Evolutionary conservation across 2,888 invertebrate species (phyloP).

Genomic region (Prosopocoilus inquinatus): DNA sequence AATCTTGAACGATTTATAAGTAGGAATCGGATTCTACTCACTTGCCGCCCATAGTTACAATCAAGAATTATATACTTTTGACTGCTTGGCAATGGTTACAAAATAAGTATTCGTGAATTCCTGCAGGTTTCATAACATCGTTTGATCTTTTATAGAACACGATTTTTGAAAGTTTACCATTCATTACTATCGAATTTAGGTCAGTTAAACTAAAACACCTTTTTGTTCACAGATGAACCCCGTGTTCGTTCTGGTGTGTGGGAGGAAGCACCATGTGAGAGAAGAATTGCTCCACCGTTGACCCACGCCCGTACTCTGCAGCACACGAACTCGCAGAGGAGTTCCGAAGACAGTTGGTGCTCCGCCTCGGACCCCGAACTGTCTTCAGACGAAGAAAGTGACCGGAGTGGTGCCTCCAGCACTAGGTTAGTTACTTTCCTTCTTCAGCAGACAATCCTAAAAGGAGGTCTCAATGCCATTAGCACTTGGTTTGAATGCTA

Average conservation of each 20-base stretch:
- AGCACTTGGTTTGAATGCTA: conserved; percentile 12
- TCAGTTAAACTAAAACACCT: neutral
- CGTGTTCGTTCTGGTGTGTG: conserved; percentile 73
- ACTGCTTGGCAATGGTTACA: too few species aligned
- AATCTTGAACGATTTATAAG: too few species aligned
- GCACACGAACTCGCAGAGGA: conserved; percentile 47
- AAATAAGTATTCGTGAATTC: too few species aligned
- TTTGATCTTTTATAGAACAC: too few species aligned
- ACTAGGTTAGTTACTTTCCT: conserved; percentile 47
- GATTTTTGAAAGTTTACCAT: too few species aligned
- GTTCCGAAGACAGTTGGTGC: conserved; percentile 66
- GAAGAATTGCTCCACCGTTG: conserved; percentile 52
- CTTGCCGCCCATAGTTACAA: too few species aligned
- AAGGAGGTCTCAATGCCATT: conserved; percentile 13
- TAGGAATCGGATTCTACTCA: too few species aligned
- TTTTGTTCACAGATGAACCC: conserved; percentile 68
- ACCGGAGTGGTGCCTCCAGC: conserved; percentile 52
- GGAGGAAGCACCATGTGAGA: conserved; percentile 65
- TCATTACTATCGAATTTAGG: too few species aligned
- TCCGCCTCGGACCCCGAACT: conserved; percentile 63
- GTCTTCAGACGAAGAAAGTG: conserved; percentile 66
- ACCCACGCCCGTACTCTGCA: conserved; percentile 53
- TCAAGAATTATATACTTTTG: too few species aligned
- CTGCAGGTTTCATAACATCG: too few species aligned
- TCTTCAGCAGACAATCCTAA: neutral